phyloP scores from a whole-genome alignment of 2,888 invertebrate species.

The Drosophila algonquin region DNA sequence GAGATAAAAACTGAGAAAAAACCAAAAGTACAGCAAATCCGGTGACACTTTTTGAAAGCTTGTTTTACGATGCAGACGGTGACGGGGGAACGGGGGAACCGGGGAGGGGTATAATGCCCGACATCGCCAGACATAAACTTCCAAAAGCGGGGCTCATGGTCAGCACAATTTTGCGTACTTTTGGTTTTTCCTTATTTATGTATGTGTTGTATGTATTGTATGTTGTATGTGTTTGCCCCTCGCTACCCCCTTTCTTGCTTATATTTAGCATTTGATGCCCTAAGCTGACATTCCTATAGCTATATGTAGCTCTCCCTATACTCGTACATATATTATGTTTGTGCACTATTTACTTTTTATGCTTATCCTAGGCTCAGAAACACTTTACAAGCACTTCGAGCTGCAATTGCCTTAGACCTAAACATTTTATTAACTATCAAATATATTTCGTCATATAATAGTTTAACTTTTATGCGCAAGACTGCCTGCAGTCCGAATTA shows the following conservation, averaged over 20 bases:
- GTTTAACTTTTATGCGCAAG: constrained; percentile 20
- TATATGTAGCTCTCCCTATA: constrained; percentile 2
- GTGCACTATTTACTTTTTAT: constrained; percentile 12
- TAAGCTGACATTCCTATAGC: constrained; percentile 17
- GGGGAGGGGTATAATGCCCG: constrained; percentile 17
- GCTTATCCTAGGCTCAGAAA: constrained; percentile 35
- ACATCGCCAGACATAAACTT: constrained; percentile 63
- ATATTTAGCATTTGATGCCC: constrained; percentile 49
- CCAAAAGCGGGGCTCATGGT: constrained; percentile 81
- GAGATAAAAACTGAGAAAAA: constrained; percentile 24
- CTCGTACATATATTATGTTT: neutral
- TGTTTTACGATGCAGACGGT: constrained; percentile 50
- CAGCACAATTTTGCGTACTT: constrained; percentile 74
- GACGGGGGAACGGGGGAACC: constrained; percentile 8
- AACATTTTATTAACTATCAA: constrained; percentile 39
- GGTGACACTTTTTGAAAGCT: constrained; percentile 72
- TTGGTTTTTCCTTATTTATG: constrained; percentile 45
- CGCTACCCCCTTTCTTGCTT: constrained; percentile 15
- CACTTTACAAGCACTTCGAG: constrained; percentile 60
- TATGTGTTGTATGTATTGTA: constrained; percentile 4
- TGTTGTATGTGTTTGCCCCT: neutral
- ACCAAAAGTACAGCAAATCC: constrained; percentile 72
- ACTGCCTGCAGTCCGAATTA: constrained; percentile 22
- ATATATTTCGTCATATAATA: constrained; percentile 43
- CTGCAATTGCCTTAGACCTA: constrained; percentile 32